phyloP scores from a whole-genome alignment of 2,888 invertebrate genomes.

The Hydrotaea diabolus region DNA sequence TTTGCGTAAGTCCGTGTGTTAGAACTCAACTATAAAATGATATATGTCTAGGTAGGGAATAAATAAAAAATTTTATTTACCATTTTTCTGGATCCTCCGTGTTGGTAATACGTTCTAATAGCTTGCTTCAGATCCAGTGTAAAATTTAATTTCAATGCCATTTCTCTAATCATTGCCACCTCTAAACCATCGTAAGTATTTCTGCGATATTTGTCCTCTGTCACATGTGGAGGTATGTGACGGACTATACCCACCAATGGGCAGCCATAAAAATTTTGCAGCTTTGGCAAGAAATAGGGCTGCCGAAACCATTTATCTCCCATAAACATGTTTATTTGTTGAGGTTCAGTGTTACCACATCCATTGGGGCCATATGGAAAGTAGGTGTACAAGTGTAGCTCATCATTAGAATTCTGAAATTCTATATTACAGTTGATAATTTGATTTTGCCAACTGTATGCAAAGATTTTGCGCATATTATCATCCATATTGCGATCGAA shows the following conservation, averaged over 20 bases:
- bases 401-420: constrained; percentile 20
- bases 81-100: background rate
- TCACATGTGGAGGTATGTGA: constrained; percentile 69
- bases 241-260: constrained; percentile 68
- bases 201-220: constrained; percentile 26
- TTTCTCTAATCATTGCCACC: constrained; percentile 68
- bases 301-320: constrained; percentile 27
- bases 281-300: constrained; percentile 71
- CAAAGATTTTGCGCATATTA: constrained; percentile 65
- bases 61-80: no score
- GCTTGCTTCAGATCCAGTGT: constrained; percentile 56
- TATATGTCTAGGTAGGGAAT: no score
- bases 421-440: constrained; percentile 64
- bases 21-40: no score
- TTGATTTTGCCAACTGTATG: constrained; percentile 63
- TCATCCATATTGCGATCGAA: constrained; percentile 66
- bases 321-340: constrained; percentile 31
- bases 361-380: constrained; percentile 48
- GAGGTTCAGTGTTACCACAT: constrained; percentile 31
- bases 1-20: no score
- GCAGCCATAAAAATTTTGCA: constrained; percentile 73
- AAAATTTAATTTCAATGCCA: constrained; percentile 71
- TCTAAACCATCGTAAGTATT: constrained; percentile 70
- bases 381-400: constrained; percentile 59
- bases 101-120: background rate